Evolutionary conservation across 1,140 invertebrate species (phyloP).

Genomic region (Adelges cooleyi): DNA sequence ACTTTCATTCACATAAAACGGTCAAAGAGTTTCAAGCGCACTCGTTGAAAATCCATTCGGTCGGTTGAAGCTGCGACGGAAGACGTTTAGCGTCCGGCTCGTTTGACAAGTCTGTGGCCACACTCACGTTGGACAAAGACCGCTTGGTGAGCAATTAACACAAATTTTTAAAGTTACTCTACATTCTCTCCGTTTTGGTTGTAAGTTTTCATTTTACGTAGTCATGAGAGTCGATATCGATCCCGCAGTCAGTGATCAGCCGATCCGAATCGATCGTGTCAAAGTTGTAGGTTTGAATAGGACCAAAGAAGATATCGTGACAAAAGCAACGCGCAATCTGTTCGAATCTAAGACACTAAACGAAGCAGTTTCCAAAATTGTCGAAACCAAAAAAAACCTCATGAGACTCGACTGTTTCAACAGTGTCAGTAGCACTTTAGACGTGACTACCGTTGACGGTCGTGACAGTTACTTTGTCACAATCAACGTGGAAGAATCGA

Average conservation of each 20-base stretch:
- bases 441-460: not conserved
- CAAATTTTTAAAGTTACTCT: conserved; percentile 8
- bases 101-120: conserved; percentile 87
- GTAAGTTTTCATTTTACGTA: not conserved
- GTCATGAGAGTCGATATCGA: too few species aligned
- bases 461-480: conserved; percentile 1
- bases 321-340: conserved; percentile 5
- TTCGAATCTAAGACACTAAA: not conserved
- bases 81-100: conserved; percentile 82
- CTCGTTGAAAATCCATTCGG: conserved; percentile 87
- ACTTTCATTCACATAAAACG: conserved; percentile 73
- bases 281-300: conserved; percentile 25
- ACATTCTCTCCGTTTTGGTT: not conserved
- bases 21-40: conserved; percentile 79
- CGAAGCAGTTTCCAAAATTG: not conserved
- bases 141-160: conserved; percentile 56
- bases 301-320: conserved; percentile 30
- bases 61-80: conserved; percentile 93
- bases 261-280: conserved; percentile 25
- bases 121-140: conserved; percentile 75
- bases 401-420: not conserved
- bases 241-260: too few species aligned
- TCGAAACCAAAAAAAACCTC: not conserved
- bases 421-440: not conserved
- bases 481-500: conserved; percentile 2